These are phyloP conservation scores for Microchirus variegatus DNA, from an alignment of 2,797 vertebrate genomes.

Conservation along the genomic window DNA sequence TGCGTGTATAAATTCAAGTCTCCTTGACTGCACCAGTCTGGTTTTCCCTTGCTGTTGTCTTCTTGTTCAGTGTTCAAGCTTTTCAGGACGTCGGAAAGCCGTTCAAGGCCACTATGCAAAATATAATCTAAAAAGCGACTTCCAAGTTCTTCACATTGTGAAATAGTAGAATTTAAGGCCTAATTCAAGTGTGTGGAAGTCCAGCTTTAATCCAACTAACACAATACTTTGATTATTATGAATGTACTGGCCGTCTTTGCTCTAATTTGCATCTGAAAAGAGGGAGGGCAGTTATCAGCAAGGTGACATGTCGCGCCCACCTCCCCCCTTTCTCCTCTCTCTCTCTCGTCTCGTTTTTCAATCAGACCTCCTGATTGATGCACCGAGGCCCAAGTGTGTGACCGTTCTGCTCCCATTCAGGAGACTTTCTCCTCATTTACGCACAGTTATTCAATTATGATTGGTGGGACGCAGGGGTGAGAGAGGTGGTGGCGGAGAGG, in stretches of 20 bases:
- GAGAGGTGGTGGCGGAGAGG: conserved; percentile 23
- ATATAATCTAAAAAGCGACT: too few species aligned
- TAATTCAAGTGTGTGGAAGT: too few species aligned
- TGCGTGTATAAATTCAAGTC: too few species aligned
- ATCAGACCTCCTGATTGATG: conserved; percentile 74
- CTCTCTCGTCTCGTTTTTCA: conserved; percentile 46
- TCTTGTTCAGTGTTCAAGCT: too few species aligned
- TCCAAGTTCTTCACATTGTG: too few species aligned
- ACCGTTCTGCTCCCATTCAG: conserved; percentile 74
- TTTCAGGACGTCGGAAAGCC: too few species aligned
- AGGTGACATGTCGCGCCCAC: conserved; percentile 72
- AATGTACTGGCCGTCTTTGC: conserved; percentile 53
- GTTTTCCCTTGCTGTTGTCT: too few species aligned
- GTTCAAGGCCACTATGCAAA: too few species aligned
- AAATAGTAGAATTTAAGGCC: too few species aligned
- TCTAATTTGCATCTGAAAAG: conserved; percentile 74
- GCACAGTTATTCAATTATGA: conserved; percentile 77
- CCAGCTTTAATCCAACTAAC: too few species aligned
- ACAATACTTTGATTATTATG: too few species aligned
- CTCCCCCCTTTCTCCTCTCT: conserved; percentile 1
- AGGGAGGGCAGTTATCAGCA: conserved; percentile 65
- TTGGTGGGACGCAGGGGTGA: conserved; percentile 43
- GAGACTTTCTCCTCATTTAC: conserved; percentile 72
- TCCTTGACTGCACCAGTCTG: too few species aligned
- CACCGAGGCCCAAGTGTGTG: conserved; percentile 69